These are phyloP conservation scores for Drosophila ficusphila DNA, from an alignment of 1,140 invertebrate species.

Conservation along the genomic window DNA sequence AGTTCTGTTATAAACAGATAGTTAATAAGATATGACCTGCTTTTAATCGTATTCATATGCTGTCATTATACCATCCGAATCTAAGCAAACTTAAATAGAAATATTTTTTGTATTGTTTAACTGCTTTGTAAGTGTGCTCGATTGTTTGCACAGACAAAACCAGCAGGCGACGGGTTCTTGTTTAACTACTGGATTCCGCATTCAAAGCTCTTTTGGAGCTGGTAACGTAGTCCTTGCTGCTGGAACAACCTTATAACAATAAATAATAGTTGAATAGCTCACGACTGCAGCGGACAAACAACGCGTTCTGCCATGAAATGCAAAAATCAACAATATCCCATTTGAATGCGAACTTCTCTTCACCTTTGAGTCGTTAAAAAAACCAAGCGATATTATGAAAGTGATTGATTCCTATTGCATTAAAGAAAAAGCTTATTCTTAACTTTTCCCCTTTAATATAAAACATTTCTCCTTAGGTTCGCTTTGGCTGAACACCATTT, in stretches of 20 bases:
- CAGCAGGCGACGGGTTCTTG: not conserved
- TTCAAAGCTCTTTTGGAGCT: constrained; percentile 9
- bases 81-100: no score
- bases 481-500: not conserved
- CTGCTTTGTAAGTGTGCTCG: not conserved
- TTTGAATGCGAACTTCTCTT: constrained; percentile 21
- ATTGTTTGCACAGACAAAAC: constrained; percentile 10
- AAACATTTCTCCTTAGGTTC: not conserved
- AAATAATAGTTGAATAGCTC: constrained; percentile 45
- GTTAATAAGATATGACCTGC: no score
- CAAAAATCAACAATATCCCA: constrained; percentile 39
- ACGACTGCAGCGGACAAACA: constrained; percentile 34
- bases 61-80: constrained; percentile 43
- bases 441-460: constrained; percentile 3
- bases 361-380: not conserved
- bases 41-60: no score
- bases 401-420: no score
- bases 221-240: constrained; percentile 19
- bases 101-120: no score
- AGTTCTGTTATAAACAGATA: no score
- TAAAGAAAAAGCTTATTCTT: not conserved
- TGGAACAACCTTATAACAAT: constrained; percentile 44
- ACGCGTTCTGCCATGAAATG: not conserved
- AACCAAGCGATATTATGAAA: no score
- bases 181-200: not conserved